Evolutionary conservation across 2,888 invertebrate species (phyloP).

Genomic region (Entomobrya proxima): DNA sequence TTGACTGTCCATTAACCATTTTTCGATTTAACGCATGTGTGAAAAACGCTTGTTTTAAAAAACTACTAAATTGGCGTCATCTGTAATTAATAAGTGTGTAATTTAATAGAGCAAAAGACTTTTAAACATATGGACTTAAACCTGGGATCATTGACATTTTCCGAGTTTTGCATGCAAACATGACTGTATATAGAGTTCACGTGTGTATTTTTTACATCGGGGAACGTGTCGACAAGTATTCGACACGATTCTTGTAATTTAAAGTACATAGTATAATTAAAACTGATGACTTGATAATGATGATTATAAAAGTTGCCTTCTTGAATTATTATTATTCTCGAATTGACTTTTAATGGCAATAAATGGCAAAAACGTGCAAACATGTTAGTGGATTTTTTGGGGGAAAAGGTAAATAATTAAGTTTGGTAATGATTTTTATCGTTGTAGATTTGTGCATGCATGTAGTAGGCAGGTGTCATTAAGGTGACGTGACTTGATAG

Average conservation of each 20-base stretch:
- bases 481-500: conserved; percentile 28
- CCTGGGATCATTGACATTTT: conserved; percentile 37
- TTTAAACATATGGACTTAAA: not conserved
- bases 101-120: not conserved
- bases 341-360: conserved; percentile 19
- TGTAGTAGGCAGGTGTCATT: not conserved
- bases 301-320: not conserved
- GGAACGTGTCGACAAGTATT: conserved; percentile 34
- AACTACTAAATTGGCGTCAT: no score
- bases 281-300: not conserved
- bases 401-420: conserved; percentile 19
- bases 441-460: not conserved
- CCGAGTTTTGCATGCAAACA: not conserved
- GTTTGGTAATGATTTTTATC: conserved; percentile 38
- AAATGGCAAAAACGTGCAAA: conserved; percentile 38
- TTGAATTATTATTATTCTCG: conserved; percentile 8
- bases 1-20: not conserved
- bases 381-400: not conserved
- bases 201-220: not conserved
- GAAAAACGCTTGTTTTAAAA: no score
- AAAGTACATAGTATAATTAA: conserved; percentile 3
- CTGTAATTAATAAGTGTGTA: not conserved
- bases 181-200: not conserved
- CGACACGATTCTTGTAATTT: not conserved
- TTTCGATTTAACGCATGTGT: no score